phyloP scores from a whole-genome alignment of 1,140 invertebrate species.

The Calosoma granatense region DNA sequence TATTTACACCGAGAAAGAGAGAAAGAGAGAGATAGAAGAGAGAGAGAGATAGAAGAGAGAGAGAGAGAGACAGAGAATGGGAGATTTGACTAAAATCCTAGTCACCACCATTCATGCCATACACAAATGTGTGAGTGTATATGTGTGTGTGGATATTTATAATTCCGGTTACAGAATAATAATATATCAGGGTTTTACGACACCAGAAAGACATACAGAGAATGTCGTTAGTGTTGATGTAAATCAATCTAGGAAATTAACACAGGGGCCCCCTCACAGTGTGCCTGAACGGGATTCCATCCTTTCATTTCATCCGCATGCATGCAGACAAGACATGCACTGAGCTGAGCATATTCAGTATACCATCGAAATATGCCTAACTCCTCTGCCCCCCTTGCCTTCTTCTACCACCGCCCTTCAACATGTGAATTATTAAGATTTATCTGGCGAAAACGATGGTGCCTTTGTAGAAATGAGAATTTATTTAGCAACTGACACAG shows the following conservation, averaged over 20 bases:
- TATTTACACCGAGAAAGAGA: too few species aligned
- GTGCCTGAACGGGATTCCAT: neutral
- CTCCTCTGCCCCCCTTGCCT: too few species aligned
- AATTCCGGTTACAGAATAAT: neutral
- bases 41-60: too few species aligned
- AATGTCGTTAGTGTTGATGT: conserved; percentile 25
- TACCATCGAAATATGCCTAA: too few species aligned
- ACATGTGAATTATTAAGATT: conserved; percentile 6
- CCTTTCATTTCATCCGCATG: neutral
- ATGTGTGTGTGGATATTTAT: neutral
- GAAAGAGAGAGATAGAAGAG: too few species aligned
- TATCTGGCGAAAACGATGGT: conserved; percentile 7
- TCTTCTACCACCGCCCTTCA: too few species aligned
- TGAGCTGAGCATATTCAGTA: too few species aligned
- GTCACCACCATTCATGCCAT: too few species aligned
- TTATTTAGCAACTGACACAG: neutral
- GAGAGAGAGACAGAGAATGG: too few species aligned
- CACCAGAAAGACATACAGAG: conserved; percentile 8
- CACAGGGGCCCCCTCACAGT: conserved; percentile 12
- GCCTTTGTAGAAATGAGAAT: neutral
- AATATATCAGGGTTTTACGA: conserved; percentile 8
- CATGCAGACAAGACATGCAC: too few species aligned
- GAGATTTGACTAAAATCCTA: too few species aligned
- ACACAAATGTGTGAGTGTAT: too few species aligned
- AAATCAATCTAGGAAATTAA: conserved; percentile 30